Evolutionary conservation across 2,797 vertebrate genomes (phyloP).

Genomic region (Tiaroga cobitis): DNA sequence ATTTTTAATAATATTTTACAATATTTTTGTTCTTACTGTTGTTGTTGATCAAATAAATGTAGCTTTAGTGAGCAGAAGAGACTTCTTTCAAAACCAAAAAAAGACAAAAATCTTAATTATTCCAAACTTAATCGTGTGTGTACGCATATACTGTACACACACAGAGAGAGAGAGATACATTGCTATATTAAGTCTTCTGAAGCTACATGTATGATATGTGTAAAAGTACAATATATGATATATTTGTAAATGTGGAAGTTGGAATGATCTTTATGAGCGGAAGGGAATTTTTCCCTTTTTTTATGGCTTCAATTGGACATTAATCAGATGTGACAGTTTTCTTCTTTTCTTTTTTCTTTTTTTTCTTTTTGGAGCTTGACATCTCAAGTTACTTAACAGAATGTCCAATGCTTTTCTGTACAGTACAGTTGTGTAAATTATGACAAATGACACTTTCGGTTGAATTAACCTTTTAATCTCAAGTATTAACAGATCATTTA

Average conservation of each 20-base stretch:
- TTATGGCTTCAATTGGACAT: not conserved
- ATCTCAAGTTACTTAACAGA: not conserved
- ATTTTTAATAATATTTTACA: not conserved
- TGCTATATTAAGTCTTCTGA: not conserved
- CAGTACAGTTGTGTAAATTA: not conserved
- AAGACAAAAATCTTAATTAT: too few species aligned
- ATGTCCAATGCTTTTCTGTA: not conserved
- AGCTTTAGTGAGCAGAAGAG: not conserved
- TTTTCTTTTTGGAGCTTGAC: not conserved
- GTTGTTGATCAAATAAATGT: not conserved
- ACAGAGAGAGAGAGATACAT: too few species aligned
- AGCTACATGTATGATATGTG: not conserved
- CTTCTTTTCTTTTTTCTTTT: not conserved
- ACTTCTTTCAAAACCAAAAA: not conserved
- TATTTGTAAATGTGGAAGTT: too few species aligned
- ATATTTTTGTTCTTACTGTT: not conserved
- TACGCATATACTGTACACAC: too few species aligned
- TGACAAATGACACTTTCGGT: not conserved
- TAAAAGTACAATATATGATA: not conserved
- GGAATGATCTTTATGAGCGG: not conserved
- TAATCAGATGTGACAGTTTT: not conserved
- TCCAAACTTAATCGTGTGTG: too few species aligned
- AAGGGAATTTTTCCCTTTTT: not conserved
- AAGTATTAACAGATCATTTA: slow-evolving; percentile 9
- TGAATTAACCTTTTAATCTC: not conserved